Conservation (phyloP, 2,113 vertebrate genomes). For the Entomyzon cyanotis region DNA sequence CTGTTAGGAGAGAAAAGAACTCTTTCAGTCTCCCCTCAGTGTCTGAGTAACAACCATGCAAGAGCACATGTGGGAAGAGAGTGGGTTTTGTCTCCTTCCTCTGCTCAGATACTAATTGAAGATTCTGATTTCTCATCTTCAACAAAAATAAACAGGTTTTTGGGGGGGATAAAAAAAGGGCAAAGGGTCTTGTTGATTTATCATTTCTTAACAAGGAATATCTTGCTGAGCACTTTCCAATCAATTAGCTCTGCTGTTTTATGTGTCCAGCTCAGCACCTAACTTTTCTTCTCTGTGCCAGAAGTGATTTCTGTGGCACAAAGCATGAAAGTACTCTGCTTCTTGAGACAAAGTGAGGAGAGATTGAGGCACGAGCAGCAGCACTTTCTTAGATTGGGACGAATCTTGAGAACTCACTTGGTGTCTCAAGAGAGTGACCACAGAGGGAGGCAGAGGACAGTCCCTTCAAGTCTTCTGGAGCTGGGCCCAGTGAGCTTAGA, state of each 20-base stretch:
- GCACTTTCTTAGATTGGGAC: neutral
- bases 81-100: neutral
- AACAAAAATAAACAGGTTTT: neutral
- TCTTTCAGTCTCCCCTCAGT: neutral
- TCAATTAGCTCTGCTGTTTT: neutral
- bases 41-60: neutral
- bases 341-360: neutral
- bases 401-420: neutral
- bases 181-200: neutral
- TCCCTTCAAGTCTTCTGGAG: neutral
- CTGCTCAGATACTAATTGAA: neutral
- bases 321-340: neutral
- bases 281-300: neutral
- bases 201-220: neutral
- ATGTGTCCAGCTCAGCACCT: neutral
- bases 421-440: neutral
- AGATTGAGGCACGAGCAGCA: fast-evolving
- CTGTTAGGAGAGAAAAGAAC: neutral
- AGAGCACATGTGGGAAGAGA: neutral
- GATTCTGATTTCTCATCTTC: neutral
- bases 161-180: neutral
- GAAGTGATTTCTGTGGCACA: neutral
- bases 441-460: neutral
- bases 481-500: neutral
- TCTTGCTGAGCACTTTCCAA: neutral